Evolutionary conservation across 2,888 invertebrate species (phyloP), one percentile per base, ranked within the genome.

Genomic region (Cephus rjabovi): DNA sequence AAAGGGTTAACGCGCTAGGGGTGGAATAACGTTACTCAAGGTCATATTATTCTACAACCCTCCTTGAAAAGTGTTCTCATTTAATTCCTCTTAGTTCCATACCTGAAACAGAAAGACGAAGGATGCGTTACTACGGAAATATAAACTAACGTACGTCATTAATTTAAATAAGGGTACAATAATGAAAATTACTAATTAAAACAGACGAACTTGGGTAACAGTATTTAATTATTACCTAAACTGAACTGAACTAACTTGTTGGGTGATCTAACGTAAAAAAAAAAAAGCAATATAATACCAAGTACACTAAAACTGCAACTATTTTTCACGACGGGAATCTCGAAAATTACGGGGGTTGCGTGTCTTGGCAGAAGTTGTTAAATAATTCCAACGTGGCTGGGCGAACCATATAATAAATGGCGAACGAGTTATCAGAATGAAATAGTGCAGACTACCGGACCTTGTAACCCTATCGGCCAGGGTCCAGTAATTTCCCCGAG

Each of bases 291-390:
- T 56, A 56, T 56, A 56, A 56, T 56, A 56, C 23, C 23, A 56
- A 56, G 56, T 9, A 56, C 23, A 56, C 23, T 23, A 56, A 56
- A 23, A 56, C 56, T 56, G 56, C 9, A 56, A 56, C 23, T 56
- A 23, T 56, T 56, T 56, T 23, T 56, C 56, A 56, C 23, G 56
- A 56, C 56, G 56, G 56, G 23, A 23, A 56, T 56, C 40, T 9
- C 23, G 15, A 23, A 23, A 56, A 56, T 56, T 56, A 23, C 23
- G 56, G 23, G 3, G 33, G 33, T 71, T 23, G 71, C 71, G 71
- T 71, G 71, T 71, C 71, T 31, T 31, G 31, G 71, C 71, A 34
- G 71, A 34, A 34, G 34, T 34, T 71, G 71, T 71, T 71, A 71
- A 71, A 71, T 71, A 71, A 71, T 71, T 71, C 34, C 71, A 71